A percentile compares a stretch with the other conserved stretches of the same genome.
Evolutionary conservation across 2,113 vertebrate species (phyloP).

Genomic region (Gobio gobio): DNA sequence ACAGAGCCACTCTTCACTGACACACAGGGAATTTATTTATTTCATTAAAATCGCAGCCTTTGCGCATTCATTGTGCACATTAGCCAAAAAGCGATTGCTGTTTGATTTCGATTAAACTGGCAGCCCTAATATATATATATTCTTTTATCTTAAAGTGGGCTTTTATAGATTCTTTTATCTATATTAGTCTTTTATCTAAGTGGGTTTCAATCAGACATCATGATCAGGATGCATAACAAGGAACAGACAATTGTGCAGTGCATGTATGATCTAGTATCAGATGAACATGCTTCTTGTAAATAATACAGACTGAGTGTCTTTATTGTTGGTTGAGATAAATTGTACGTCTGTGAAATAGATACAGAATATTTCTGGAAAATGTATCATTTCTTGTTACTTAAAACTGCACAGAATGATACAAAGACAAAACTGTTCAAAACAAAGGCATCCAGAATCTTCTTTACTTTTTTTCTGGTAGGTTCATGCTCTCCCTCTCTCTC

Average conservation of each 20-base stretch:
- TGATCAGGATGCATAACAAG: background rate
- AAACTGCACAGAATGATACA: background rate
- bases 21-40: too few species aligned
- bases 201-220: background rate
- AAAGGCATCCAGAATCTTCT: background rate
- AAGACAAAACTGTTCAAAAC: background rate
- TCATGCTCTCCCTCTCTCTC: too few species aligned
- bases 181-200: background rate
- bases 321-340: background rate
- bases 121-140: too few species aligned
- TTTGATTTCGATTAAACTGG: too few species aligned
- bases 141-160: too few species aligned
- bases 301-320: background rate
- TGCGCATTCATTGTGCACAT: too few species aligned
- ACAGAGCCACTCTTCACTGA: too few species aligned
- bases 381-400: background rate
- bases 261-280: background rate
- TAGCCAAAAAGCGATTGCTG: too few species aligned
- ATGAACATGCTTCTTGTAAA: background rate
- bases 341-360: background rate
- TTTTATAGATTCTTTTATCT: too few species aligned
- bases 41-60: too few species aligned
- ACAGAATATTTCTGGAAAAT: slow-evolving; percentile 39
- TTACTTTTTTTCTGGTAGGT: background rate
- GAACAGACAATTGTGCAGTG: background rate